Evolutionary conservation across 2,113 vertebrate species (phyloP).

Genomic region (Pomatorhinus ruficollis): DNA sequence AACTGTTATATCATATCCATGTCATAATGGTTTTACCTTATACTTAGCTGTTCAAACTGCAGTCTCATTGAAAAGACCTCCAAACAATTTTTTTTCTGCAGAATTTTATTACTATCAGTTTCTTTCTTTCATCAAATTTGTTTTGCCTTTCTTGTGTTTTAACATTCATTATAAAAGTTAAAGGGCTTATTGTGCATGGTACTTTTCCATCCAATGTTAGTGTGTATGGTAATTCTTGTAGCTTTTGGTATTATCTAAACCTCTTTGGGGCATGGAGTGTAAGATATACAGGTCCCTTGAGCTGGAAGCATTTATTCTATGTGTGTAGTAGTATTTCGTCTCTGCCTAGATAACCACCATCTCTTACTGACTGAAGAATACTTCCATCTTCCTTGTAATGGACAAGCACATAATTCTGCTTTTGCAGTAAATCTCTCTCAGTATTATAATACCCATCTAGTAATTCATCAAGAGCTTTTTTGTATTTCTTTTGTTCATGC

Average conservation of each 20-base stretch:
- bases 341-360: background rate
- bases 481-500: background rate
- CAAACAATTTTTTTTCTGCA: background rate
- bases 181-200: background rate
- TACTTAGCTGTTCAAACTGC: background rate
- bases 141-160: background rate
- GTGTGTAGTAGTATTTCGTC: background rate
- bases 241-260: background rate
- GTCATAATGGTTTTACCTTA: background rate
- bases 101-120: background rate
- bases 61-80: fast-evolving
- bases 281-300: background rate
- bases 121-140: background rate
- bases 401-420: background rate
- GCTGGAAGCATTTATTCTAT: background rate
- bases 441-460: background rate
- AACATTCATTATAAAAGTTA: background rate
- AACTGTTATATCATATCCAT: background rate
- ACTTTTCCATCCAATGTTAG: background rate
- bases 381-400: background rate
- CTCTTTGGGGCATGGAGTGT: background rate
- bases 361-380: background rate
- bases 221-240: background rate
- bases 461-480: background rate
- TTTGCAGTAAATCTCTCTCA: background rate